phyloP scores from a whole-genome alignment of 2,888 invertebrate species.

The Sarcophaga variegata region DNA sequence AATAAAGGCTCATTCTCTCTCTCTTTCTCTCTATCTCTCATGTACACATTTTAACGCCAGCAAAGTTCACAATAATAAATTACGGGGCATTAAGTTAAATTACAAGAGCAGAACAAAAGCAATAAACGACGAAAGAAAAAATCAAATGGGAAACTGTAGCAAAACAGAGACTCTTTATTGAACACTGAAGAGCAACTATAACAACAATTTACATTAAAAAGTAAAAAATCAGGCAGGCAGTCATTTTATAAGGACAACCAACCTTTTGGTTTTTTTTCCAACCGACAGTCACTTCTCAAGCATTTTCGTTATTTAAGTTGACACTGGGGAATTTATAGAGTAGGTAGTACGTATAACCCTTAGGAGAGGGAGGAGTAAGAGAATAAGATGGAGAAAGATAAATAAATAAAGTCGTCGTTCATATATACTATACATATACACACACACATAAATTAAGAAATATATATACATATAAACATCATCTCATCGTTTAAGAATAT shows the following conservation, averaged over 20 bases:
- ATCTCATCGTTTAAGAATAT: slow-evolving; percentile 11
- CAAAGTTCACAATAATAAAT: slow-evolving; percentile 75
- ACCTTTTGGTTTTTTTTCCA: neutral
- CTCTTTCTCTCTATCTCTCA: slow-evolving; percentile 71
- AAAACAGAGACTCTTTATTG: slow-evolving; percentile 3
- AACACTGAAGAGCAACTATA: slow-evolving; percentile 14
- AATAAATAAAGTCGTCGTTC: slow-evolving; percentile 4
- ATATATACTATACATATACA: neutral
- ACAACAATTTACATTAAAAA: slow-evolving; percentile 22
- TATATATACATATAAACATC: neutral
- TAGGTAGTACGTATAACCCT: slow-evolving; percentile 41
- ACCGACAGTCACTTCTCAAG: slow-evolving; percentile 18
- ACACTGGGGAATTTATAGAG: slow-evolving; percentile 62
- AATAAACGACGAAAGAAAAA: slow-evolving; percentile 4
- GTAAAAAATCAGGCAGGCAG: slow-evolving; percentile 24
- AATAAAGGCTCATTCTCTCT: slow-evolving; percentile 43
- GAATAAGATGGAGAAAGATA: neutral
- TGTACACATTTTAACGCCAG: slow-evolving; percentile 56
- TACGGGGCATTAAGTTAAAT: slow-evolving; percentile 77
- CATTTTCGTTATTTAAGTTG: slow-evolving; percentile 59
- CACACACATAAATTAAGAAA: neutral
- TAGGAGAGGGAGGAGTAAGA: slow-evolving; percentile 12
- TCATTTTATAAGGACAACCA: slow-evolving; percentile 37
- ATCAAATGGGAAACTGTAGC: slow-evolving; percentile 7
- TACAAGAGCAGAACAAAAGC: slow-evolving; percentile 56